These are phyloP conservation scores for Arothron firmamentum DNA, from an alignment of 2,113 vertebrate genomes.

Conservation along the genomic window DNA sequence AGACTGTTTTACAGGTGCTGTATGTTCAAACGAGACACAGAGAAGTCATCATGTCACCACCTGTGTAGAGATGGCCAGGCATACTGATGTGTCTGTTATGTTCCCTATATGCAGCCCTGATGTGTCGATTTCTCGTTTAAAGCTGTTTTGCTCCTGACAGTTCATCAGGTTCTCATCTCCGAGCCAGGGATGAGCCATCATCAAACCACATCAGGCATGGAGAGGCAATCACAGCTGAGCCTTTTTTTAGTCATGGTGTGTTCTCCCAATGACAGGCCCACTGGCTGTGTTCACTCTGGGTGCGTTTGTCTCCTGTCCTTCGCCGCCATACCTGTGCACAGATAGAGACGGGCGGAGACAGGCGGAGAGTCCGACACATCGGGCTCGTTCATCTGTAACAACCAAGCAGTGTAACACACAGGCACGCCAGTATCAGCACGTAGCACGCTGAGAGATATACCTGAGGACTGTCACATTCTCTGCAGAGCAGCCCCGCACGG, in stretches of 20 bases:
- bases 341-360: constrained; percentile 46
- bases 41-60: constrained; percentile 45
- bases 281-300: constrained; percentile 50
- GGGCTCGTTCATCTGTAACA: constrained; percentile 64
- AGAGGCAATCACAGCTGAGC: constrained; percentile 69
- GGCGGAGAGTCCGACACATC: constrained; percentile 53
- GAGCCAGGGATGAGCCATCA: constrained; percentile 64
- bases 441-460: constrained; percentile 65
- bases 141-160: constrained; percentile 66
- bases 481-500: constrained; percentile 31
- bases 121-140: constrained; percentile 71
- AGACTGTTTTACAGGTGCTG: constrained; percentile 14
- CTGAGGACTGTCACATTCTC: constrained; percentile 53
- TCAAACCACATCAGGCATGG: constrained; percentile 73
- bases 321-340: constrained; percentile 39
- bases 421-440: constrained; percentile 45
- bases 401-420: constrained; percentile 57
- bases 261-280: constrained; percentile 64
- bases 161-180: constrained; percentile 70
- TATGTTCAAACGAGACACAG: constrained; percentile 26
- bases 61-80: constrained; percentile 39
- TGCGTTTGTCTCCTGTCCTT: constrained; percentile 44
- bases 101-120: constrained; percentile 55
- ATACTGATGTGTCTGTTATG: constrained; percentile 40
- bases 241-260: constrained; percentile 66